Evolutionary conservation across 1,140 invertebrate genomes (phyloP), one percentile per base, ranked within the genome.

Genomic region (Tetragonula clypearis): DNA sequence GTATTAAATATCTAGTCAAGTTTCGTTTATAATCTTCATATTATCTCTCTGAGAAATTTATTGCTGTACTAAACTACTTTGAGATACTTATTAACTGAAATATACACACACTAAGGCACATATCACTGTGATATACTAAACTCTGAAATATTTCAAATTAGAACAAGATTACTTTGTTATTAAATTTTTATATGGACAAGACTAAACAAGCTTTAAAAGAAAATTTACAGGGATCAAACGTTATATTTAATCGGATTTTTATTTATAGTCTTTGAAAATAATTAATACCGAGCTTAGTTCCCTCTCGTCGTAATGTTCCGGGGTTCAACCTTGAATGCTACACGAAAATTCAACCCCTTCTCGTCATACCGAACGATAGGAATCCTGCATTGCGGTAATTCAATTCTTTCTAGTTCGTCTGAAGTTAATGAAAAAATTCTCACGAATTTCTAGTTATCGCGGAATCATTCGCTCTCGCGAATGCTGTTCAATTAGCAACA

Each of bases 401-500:
- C 11, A 68, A 68, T 8, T 35, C 21, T 21, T 4, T 1, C 65
- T 26, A 1, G 65, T 26, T 66, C 14, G 14, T 68, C 26, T 9
- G 17, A 0, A 35, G 17, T 21, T 35, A 9, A 30, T 30, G 17
- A 8, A 15, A 72, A 72, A 76, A 41, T 23, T 5, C 14, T 55
- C 49, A 30, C 26, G 49, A 21, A 53, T 3, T 26, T 12, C 30
- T 12, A 12, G 23, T 62, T 15, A 78, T 49, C 35, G 41, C n/a
- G 12, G 35, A 62, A 62, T 62, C 60, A 62, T 62, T 62, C 17
- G 58, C 19, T 30, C 4, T 19, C 30, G 15, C n/a, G 49, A 14
- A 14, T 4, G 23, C 53, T 68, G 49, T 80, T 72, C 68, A 72
- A 80, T 80, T 80, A 80, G 35, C 21, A 35, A 14, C 30, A 71